A percentile compares a stretch with the other conserved stretches of the same genome.
Conservation (phyloP, 2,888 invertebrate species). For the Brachynemurus nebulosus region DNA sequence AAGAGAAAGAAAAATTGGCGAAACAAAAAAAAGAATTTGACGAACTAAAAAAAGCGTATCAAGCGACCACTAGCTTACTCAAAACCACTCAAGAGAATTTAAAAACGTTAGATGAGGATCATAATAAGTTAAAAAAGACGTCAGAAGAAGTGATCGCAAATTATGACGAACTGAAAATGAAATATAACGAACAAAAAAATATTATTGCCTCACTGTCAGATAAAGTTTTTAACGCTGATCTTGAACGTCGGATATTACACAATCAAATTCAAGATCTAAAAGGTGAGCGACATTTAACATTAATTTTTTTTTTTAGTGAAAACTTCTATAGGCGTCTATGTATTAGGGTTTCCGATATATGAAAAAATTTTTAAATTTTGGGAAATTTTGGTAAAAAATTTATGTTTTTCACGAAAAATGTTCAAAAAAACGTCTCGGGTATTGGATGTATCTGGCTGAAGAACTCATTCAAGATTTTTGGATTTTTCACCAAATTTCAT, state of each 20-base stretch:
- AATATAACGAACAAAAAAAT: conserved; percentile 19
- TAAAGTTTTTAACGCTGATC: conserved; percentile 23
- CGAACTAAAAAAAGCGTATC: conserved; percentile 14
- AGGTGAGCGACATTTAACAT: conserved; percentile 24
- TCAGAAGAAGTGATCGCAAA: conserved; percentile 21
- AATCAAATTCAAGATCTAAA: conserved; percentile 63
- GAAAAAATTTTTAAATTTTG: no score
- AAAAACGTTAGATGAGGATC: conserved; percentile 23
- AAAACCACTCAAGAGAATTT: conserved; percentile 31
- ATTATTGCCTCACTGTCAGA: conserved; percentile 34
- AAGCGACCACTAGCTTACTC: no score
- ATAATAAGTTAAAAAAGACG: conserved; percentile 23
- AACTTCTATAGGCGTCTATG: not conserved
- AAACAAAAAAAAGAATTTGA: not conserved
- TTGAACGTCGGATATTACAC: conserved; percentile 32
- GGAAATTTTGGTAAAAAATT: no score
- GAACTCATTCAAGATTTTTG: no score
- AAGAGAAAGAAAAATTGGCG: not conserved
- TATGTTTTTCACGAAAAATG: no score
- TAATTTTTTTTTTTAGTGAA: not conserved
- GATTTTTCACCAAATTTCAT: no score
- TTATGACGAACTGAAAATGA: conserved; percentile 18
- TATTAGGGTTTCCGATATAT: no score
- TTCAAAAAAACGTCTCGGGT: no score
- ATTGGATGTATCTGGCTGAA: no score